Percentiles rank a stretch among this genome's conserved stretches.
Evolutionary conservation across 92 coral and sea anemone species (phyloP).

Genomic region (Bergia puertoricense): DNA sequence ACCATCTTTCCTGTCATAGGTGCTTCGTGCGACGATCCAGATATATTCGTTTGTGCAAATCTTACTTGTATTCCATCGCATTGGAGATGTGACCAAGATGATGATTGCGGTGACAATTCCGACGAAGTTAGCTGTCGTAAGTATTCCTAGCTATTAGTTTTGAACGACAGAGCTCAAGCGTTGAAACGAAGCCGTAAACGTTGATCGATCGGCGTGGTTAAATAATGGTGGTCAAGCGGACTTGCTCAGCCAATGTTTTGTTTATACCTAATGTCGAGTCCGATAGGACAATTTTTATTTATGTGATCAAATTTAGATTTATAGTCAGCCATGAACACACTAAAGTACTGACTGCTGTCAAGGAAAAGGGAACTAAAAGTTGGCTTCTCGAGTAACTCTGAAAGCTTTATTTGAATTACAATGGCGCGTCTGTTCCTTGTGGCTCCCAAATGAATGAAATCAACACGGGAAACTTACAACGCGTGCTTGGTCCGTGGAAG

Average conservation of each 20-base stretch:
- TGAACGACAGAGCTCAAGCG: background rate
- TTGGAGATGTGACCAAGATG: constrained; percentile 61
- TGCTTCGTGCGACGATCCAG: background rate
- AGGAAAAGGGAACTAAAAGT: background rate
- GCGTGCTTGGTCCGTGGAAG: background rate
- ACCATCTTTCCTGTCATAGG: constrained; percentile 10
- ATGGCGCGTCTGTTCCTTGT: constrained; percentile 16
- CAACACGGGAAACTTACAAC: background rate
- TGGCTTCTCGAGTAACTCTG: background rate
- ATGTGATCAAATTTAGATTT: background rate
- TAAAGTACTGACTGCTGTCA: background rate
- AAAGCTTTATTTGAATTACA: background rate
- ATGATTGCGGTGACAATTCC: constrained; percentile 57
- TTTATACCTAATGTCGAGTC: constrained; percentile 8
- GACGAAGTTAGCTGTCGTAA: constrained; percentile 57
- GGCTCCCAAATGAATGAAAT: constrained; percentile 32
- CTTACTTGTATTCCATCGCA: constrained; percentile 51
- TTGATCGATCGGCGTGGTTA: constrained; percentile 19
- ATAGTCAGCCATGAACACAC: background rate
- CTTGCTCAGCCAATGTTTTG: constrained; percentile 17
- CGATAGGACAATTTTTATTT: background rate
- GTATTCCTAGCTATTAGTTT: background rate
- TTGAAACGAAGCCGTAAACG: background rate
- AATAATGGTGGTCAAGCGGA: background rate
- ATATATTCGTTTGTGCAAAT: constrained; percentile 30